A percentile compares a stretch with the other conserved stretches of the same genome.
Evolutionary conservation across 2,113 vertebrate species (phyloP).

Genomic region (Cyanistes caeruleus): DNA sequence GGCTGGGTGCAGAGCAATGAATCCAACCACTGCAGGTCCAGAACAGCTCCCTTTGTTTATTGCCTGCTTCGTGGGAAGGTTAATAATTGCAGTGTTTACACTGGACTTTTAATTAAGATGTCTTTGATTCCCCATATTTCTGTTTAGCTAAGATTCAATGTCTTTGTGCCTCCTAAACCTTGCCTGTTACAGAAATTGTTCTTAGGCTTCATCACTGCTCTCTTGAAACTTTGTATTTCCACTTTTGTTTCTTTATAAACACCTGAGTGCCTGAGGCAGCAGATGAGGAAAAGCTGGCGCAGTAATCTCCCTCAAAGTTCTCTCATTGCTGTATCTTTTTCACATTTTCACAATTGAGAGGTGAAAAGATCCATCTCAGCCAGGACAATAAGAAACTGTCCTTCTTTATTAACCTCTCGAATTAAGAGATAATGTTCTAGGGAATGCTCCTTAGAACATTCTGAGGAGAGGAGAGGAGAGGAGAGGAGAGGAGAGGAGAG

Average conservation of each 20-base stretch:
- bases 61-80: neutral
- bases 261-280: constrained; percentile 10
- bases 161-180: neutral
- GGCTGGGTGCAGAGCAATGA: neutral
- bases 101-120: constrained; percentile 19
- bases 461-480: neutral
- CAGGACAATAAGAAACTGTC: neutral
- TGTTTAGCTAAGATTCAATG: neutral
- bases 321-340: neutral
- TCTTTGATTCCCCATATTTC: constrained; percentile 22
- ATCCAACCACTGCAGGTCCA: neutral
- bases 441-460: neutral
- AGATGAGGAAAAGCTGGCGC: neutral
- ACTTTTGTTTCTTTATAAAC: constrained; percentile 46
- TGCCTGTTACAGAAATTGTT: neutral
- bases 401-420: neutral
- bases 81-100: constrained; percentile 16
- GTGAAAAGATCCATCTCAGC: neutral
- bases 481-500: too few species aligned
- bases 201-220: neutral
- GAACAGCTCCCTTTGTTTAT: neutral
- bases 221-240: constrained; percentile 44
- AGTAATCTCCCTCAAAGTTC: constrained; percentile 13
- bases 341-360: neutral
- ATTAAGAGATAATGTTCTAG: neutral